Conservation (phyloP, 2,888 invertebrate species). For the Patella depressa region DNA sequence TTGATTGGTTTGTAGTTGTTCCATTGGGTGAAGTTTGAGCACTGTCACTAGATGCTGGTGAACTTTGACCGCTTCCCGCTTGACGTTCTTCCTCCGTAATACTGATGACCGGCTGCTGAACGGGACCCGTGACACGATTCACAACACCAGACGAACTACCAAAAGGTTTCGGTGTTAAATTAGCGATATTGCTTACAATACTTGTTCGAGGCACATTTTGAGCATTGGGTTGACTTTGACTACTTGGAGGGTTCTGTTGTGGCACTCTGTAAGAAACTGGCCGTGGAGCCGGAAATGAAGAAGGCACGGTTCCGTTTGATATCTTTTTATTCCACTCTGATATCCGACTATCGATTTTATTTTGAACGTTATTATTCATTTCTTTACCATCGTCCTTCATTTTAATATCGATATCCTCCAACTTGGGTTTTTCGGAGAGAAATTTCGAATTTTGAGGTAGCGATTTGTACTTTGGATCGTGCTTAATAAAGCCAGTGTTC, state of each 20-base stretch:
- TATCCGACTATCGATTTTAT: constrained; percentile 1
- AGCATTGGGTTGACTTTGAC: background rate
- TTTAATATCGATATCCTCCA: constrained; percentile 15
- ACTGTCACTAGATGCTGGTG: constrained; percentile 63
- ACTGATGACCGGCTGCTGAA: constrained; percentile 46
- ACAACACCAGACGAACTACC: constrained; percentile 48
- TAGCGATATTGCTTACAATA: constrained; percentile 42
- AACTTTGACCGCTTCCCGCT: constrained; percentile 67
- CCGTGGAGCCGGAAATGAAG: background rate
- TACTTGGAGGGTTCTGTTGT: background rate
- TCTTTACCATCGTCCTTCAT: constrained; percentile 16
- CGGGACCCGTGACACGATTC: constrained; percentile 1
- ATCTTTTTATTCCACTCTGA: constrained; percentile 7
- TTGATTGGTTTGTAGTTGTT: background rate
- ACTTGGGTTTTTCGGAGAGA: constrained; percentile 36
- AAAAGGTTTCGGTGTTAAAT: constrained; percentile 63
- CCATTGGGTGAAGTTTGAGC: constrained; percentile 31
- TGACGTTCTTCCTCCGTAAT: constrained; percentile 59
- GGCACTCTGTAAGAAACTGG: constrained; percentile 2
- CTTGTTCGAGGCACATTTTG: constrained; percentile 31
- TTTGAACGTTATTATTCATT: constrained; percentile 20
- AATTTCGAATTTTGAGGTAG: constrained; percentile 91
- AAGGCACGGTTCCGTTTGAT: constrained; percentile 29
- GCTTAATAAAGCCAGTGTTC: constrained; percentile 79
- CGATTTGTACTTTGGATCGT: constrained; percentile 92